Evolutionary conservation across 2,797 vertebrate genomes (phyloP), one percentile per base, ranked within the genome.

Genomic region (Lophius americanus): DNA sequence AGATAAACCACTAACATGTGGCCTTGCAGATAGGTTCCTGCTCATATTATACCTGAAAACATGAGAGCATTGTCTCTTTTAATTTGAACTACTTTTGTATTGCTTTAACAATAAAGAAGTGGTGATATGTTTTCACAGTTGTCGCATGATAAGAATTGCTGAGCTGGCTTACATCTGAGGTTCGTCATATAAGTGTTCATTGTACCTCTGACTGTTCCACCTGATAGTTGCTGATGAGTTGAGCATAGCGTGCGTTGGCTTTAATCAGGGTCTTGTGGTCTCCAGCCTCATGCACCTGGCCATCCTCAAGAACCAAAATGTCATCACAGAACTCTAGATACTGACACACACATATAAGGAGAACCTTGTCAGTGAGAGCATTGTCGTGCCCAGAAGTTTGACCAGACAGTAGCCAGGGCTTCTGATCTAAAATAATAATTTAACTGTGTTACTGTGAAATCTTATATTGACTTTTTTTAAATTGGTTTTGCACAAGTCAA

Each of bases 241-340:
- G 92, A 52, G 94, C 87, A 0, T 96, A 96, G 68, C 59, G 81
- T 50, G 89, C 89, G 0, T 91, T 58, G 6, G 84, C 70, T 41
- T 79, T 75, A 92, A 95, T 93, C 55, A 96, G 73, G 14, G 61
- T 50, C 51, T 65, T 47, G 75, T 96, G 95, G 46, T 88, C 92
- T 57, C 95, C 95, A 7, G 79, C 79, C 78, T 96, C 95, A 52
- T 62, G 86, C 14, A 95, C 86, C 62, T 92, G 81, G 4, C 95
- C 95, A 0, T 92, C 89, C 57, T 96, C 93, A 75, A 96, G 70
- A 54, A 97, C 67, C 73, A 96, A 66, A 64, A 96, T 88, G 50
- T 93, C 75, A 43, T 97, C 94, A 70, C 95, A 96, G 78, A 93
- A 96, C 86, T 96, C 94, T 49, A 96, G 81, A 84, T 95, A 95